Evolutionary conservation across 2,797 vertebrate genomes (phyloP), one percentile per base, ranked within the genome.

Genomic region (Rhadinocentrus ornatus): DNA sequence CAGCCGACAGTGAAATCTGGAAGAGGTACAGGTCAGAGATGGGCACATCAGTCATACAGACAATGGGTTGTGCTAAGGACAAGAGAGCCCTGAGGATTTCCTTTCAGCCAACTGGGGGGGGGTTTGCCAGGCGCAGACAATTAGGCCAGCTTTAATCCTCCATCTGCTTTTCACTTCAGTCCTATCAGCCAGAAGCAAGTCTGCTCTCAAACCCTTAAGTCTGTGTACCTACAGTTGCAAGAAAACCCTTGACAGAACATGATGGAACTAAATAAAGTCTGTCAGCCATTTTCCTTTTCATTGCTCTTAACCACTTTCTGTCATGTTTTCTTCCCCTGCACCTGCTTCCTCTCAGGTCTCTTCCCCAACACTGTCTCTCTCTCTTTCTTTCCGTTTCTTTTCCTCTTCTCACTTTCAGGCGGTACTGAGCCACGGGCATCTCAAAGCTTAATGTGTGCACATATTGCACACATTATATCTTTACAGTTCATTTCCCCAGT

Each of bases 61-160:
- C 77, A 82, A 83, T 64, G 59, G 65, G 62, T 83, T 57, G 62
- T 66, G 64, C 72, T 56, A 71, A 71, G 59, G 78, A 85, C 70
- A 52, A 89, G 66, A 79, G 71, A 78, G 80, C 79, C 83, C 84
- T n/a, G 55, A 88, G 85, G 84, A 91, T 83, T 76, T 67, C 85
- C 68, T 77, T 68, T 72, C 73, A 76, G 81, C 89, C 92, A 89
- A 91, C 90, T 44, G 90, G 86, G 74, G 80, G 62, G 75, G 77
- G 86, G 69, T 85, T 79, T 78, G 78, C 73, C 57, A 80, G 89
- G 81, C 84, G 80, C 82, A 88, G 86, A 85, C 92, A 93, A 93
- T 94, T 93, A 94, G 90, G 77, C 84, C 82, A 83, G 66, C 79
- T 83, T 80, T 90, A 91, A 93, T 91, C 90, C 89, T 92, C 89